Evolutionary conservation across 2,797 vertebrate species (phyloP).

Genomic region (Gallinago stenura): DNA sequence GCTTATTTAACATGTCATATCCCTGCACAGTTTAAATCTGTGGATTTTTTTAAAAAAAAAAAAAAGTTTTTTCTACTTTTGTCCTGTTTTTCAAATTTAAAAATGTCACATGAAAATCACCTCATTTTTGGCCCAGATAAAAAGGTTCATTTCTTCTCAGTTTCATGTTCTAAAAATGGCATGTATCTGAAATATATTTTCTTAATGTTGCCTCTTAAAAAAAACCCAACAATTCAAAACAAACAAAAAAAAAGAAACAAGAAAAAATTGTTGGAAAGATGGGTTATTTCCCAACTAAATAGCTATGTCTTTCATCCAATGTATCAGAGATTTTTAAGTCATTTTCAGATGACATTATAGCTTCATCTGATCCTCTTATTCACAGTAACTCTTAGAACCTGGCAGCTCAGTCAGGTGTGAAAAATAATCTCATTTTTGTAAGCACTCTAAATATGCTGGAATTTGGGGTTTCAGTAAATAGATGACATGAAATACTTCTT

Average conservation of each 20-base stretch:
- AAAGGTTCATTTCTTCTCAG: background rate
- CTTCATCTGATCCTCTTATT: conserved; percentile 1
- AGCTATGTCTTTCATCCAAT: background rate
- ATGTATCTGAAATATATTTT: background rate
- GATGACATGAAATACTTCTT: background rate
- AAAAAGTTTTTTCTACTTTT: background rate
- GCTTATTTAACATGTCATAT: background rate
- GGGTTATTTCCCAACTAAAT: background rate
- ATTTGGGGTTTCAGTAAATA: background rate
- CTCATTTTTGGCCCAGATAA: background rate
- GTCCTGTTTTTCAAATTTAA: background rate
- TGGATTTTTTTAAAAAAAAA: background rate
- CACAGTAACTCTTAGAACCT: background rate
- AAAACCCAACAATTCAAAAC: background rate
- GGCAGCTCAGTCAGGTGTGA: conserved; percentile 16
- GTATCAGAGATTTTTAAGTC: background rate
- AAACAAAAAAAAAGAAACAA: background rate
- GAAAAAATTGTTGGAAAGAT: background rate
- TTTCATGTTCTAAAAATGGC: background rate
- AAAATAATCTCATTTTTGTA: conserved; percentile 54
- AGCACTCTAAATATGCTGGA: background rate
- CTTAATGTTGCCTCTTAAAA: background rate
- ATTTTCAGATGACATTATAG: conserved; percentile 11
- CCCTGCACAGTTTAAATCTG: background rate
- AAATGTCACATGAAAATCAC: background rate